Percentiles rank a stretch among this genome's conserved stretches.
Evolutionary conservation across 2,888 invertebrate genomes (phyloP).

Genomic region (Cantharis rufa): DNA sequence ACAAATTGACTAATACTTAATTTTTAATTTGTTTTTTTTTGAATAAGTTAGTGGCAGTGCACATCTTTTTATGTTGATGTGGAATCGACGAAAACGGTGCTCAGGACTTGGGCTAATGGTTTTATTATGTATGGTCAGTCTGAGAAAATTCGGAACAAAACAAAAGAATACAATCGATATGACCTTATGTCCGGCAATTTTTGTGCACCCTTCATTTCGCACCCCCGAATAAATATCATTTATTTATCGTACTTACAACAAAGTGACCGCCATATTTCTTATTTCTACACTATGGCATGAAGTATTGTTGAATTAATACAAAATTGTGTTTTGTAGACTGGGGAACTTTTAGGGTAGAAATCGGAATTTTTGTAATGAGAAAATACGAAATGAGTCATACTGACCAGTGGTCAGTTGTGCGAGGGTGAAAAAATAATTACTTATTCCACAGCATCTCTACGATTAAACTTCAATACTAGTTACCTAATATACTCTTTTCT

Average conservation of each 20-base stretch:
- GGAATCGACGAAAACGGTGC: not conserved
- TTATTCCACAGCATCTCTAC: not conserved
- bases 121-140: constrained; percentile 5
- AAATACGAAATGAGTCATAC: constrained; percentile 28
- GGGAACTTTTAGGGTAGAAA: constrained; percentile 28
- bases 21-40: not conserved
- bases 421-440: constrained; percentile 28
- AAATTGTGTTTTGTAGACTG: constrained; percentile 20
- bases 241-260: constrained; percentile 35
- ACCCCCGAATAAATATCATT: constrained; percentile 33
- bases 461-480: not conserved
- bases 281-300: constrained; percentile 21
- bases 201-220: constrained; percentile 23
- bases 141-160: constrained; percentile 16
- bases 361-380: constrained; percentile 29
- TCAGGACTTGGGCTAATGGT: not conserved
- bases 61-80: not conserved
- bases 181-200: constrained; percentile 14
- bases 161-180: constrained; percentile 22
- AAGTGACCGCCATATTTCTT: constrained; percentile 36
- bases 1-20: too few relatives aligned
- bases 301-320: constrained; percentile 29
- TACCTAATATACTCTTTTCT: not conserved
- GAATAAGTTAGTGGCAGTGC: too few relatives aligned
- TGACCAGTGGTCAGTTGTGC: constrained; percentile 37